Evolutionary conservation across 2,113 vertebrate species (phyloP).

Genomic region (Zosterops borbonicus): DNA sequence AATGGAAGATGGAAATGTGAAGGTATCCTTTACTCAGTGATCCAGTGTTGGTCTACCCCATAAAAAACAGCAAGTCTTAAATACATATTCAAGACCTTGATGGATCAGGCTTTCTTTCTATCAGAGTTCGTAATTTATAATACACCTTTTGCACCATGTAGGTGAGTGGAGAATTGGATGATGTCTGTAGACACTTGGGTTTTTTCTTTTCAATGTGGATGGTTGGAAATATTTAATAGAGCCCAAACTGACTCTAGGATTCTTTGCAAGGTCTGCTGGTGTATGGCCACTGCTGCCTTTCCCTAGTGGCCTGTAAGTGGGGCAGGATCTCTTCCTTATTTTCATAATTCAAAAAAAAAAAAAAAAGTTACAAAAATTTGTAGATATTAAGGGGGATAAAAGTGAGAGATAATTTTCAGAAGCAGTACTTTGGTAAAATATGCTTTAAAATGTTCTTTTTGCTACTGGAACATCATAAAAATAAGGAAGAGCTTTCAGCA

Average conservation of each 20-base stretch:
- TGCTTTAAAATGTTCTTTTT: not conserved
- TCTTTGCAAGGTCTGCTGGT: not conserved
- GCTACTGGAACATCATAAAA: not conserved
- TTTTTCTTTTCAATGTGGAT: not conserved
- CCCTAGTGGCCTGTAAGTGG: not conserved
- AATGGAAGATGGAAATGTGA: not conserved
- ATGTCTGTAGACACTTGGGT: not conserved
- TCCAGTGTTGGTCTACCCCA: not conserved
- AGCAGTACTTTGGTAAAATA: not conserved
- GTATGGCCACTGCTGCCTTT: not conserved
- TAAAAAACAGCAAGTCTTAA: not conserved
- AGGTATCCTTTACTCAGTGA: not conserved
- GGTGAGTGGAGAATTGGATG: not conserved
- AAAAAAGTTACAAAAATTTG: not conserved
- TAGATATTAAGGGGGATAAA: not conserved
- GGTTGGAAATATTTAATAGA: not conserved
- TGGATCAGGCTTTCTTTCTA: not conserved
- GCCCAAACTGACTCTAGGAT: not conserved
- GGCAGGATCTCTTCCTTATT: not conserved
- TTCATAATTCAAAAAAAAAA: not conserved
- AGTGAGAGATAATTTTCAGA: not conserved
- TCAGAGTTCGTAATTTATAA: not conserved
- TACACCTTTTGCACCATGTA: rapidly evolving
- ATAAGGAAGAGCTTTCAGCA: not conserved
- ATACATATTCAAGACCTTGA: not conserved